A percentile compares a stretch with the other conserved stretches of the same genome.
Evolutionary conservation across 2,888 invertebrate genomes (phyloP).

Genomic region (Plemyria rubiginata): DNA sequence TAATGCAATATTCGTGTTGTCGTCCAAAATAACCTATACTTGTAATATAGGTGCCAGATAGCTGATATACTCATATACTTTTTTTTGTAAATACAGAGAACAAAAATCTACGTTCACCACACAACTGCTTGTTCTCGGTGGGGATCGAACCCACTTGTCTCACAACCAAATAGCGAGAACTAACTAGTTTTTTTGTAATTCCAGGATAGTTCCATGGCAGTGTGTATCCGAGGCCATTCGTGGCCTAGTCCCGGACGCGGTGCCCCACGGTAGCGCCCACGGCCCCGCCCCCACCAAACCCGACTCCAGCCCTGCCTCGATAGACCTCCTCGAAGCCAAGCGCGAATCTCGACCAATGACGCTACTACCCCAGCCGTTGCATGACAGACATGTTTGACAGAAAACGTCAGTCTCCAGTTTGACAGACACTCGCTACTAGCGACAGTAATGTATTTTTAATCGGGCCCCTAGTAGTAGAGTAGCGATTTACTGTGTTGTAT

Average conservation of each 20-base stretch:
- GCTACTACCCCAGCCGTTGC: slow-evolving; percentile 67
- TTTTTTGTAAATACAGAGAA: too few relatives aligned
- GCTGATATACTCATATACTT: too few relatives aligned
- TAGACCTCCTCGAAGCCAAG: slow-evolving; percentile 33
- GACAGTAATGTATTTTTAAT: slow-evolving; percentile 15
- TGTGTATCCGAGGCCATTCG: slow-evolving; percentile 87
- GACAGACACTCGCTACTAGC: slow-evolving; percentile 9
- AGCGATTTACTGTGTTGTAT: background rate
- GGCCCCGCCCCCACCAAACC: slow-evolving; percentile 23
- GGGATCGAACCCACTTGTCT: too few relatives aligned
- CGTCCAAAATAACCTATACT: too few relatives aligned
- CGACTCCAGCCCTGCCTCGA: slow-evolving; percentile 18
- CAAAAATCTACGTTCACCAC: too few relatives aligned
- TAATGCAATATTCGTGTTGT: too few relatives aligned
- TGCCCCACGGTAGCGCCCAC: slow-evolving; percentile 65
- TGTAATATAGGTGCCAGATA: too few relatives aligned
- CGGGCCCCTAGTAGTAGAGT: slow-evolving; percentile 12
- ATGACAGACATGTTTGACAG: slow-evolving; percentile 62
- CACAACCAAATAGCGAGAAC: too few relatives aligned
- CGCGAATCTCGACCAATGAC: slow-evolving; percentile 69
- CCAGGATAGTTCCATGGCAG: slow-evolving; percentile 90
- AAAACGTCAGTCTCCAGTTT: slow-evolving; percentile 12
- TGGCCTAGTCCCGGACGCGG: slow-evolving; percentile 88
- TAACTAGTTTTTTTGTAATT: slow-evolving; percentile 42
- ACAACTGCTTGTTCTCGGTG: too few relatives aligned